Conservation (phyloP, 2,113 vertebrate genomes). For the Tetrao urogallus region DNA sequence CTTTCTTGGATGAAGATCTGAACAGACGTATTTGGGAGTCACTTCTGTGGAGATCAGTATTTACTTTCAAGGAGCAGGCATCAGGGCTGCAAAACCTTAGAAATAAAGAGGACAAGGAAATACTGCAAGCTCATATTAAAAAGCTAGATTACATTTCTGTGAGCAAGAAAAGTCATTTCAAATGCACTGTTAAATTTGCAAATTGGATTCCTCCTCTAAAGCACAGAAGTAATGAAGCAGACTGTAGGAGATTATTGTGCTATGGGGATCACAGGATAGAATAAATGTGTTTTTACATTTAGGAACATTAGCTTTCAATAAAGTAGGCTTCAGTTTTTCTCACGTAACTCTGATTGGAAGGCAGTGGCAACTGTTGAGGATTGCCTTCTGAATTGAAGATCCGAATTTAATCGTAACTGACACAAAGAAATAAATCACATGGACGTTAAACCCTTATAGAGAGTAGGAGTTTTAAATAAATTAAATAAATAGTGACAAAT, state of each 20-base stretch:
- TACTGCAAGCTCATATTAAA: background rate
- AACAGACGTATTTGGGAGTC: background rate
- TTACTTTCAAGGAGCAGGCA: background rate
- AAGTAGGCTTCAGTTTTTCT: background rate
- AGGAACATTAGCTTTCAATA: background rate
- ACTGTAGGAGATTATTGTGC: background rate
- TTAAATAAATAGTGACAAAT: background rate
- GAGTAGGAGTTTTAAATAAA: background rate
- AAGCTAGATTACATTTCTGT: background rate
- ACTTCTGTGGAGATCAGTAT: background rate
- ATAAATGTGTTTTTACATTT: background rate
- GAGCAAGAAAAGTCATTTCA: background rate
- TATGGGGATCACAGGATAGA: background rate
- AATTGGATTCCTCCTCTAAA: slow-evolving; percentile 9
- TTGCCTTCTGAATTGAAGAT: background rate
- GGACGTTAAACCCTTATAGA: background rate
- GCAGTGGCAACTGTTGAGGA: background rate
- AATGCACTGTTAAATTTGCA: background rate
- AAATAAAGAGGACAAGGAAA: background rate
- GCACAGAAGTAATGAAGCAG: background rate
- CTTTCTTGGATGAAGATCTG: slow-evolving; percentile 36
- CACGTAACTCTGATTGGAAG: background rate
- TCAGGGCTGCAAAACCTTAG: background rate
- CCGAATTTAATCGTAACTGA: background rate
- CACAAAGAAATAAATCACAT: background rate